Conservation (phyloP, 2,888 invertebrate species). For the Epistrophella euchroma region DNA sequence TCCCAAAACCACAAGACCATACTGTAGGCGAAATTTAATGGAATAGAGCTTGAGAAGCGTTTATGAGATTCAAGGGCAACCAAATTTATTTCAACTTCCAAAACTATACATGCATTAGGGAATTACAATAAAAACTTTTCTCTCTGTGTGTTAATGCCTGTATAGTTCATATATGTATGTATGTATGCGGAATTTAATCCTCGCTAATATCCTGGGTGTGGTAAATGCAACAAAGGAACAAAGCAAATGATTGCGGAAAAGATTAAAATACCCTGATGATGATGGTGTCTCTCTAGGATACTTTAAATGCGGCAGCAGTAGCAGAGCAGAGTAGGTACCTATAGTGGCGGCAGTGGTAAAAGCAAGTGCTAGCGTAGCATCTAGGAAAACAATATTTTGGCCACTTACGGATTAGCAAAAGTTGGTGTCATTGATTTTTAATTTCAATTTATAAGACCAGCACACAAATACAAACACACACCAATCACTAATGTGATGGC, state of each 20-base stretch:
- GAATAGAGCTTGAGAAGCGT: conserved; percentile 34
- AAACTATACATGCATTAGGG: conserved; percentile 69
- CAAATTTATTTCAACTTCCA: conserved; percentile 61
- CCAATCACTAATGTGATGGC: background rate
- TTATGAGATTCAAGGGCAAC: conserved; percentile 59
- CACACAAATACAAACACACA: conserved; percentile 19
- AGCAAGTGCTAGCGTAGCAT: background rate
- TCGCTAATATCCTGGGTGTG: conserved; percentile 61
- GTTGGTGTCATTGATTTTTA: conserved; percentile 73
- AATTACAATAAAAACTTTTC: conserved; percentile 70
- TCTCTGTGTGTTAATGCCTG: background rate
- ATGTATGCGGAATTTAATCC: conserved; percentile 47
- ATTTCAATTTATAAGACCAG: conserved; percentile 65
- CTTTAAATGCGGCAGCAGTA: conserved; percentile 26
- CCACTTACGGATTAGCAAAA: conserved; percentile 66
- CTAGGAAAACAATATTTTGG: conserved; percentile 45
- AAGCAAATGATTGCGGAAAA: conserved; percentile 59
- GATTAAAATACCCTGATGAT: conserved; percentile 47
- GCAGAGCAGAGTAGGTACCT: background rate
- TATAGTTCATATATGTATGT: conserved; percentile 20
- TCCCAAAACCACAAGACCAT: conserved; percentile 25
- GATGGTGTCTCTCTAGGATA: conserved; percentile 19
- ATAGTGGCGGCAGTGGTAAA: background rate
- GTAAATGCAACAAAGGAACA: conserved; percentile 48
- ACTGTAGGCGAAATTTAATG: conserved; percentile 30